A percentile compares a stretch with the other conserved stretches of the same genome.
phyloP scores from a whole-genome alignment of 2,888 invertebrate genomes.

The Apotomis turbidana region DNA sequence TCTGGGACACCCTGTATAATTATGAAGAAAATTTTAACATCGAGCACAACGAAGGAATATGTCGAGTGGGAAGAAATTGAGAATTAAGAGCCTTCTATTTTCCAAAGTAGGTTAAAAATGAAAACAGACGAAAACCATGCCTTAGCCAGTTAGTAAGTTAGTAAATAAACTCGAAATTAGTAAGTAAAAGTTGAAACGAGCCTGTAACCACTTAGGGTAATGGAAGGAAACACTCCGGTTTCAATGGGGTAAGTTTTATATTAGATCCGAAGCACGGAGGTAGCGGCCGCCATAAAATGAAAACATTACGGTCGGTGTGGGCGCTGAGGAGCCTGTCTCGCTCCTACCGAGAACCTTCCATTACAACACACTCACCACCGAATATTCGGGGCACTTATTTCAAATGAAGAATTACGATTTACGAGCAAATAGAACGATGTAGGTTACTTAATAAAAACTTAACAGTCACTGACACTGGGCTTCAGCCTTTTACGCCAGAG shows the following conservation, averaged over 20 bases:
- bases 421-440: not conserved
- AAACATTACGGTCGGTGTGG: constrained; percentile 48
- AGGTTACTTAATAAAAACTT: not conserved
- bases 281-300: constrained; percentile 52
- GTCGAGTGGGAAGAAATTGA: too few relatives aligned
- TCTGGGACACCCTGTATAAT: too few relatives aligned
- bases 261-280: constrained; percentile 47
- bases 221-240: constrained; percentile 60
- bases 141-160: constrained; percentile 25
- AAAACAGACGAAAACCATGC: constrained; percentile 7
- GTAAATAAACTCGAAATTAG: constrained; percentile 40
- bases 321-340: not conserved
- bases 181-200: constrained; percentile 47
- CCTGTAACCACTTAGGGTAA: constrained; percentile 54
- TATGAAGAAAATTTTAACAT: too few relatives aligned
- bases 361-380: constrained; percentile 17
- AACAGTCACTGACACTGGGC: not conserved
- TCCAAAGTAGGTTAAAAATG: not conserved
- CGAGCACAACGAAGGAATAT: too few relatives aligned
- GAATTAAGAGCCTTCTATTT: not conserved
- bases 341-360: constrained; percentile 1
- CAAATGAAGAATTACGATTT: not conserved
- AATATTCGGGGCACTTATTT: not conserved
- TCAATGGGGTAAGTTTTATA: constrained; percentile 52
- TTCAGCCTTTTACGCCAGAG: too few relatives aligned